Evolutionary conservation across 1,140 invertebrate species (phyloP).

Genomic region (Drosophila sucinea): DNA sequence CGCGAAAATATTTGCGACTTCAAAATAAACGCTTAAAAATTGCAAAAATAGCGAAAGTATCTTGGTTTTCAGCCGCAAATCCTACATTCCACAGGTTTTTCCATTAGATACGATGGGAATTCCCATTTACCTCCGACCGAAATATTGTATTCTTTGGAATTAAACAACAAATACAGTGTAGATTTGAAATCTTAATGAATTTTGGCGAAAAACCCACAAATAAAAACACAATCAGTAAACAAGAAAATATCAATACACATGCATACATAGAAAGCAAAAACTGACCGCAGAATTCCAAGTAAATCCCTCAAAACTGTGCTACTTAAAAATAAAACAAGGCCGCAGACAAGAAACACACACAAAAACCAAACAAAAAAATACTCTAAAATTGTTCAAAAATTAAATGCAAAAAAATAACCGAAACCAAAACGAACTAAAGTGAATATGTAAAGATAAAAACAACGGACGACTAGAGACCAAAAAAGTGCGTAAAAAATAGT

Average conservation of each 20-base stretch:
- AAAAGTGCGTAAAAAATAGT: conserved; percentile 57
- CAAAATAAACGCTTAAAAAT: too few relatives aligned
- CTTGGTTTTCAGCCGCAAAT: not conserved
- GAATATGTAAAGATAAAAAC: conserved; percentile 16
- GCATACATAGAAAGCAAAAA: conserved; percentile 15
- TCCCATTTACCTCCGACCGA: not conserved
- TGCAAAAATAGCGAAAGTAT: too few relatives aligned
- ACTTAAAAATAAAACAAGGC: conserved; percentile 55
- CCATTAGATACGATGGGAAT: conserved; percentile 16
- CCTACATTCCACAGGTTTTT: conserved; percentile 45
- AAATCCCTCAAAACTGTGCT: conserved; percentile 75
- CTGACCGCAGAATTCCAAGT: conserved; percentile 59
- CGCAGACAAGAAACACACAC: conserved; percentile 15
- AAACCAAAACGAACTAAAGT: conserved; percentile 17
- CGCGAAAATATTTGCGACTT: too few relatives aligned
- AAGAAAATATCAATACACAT: conserved; percentile 24
- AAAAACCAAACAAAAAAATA: conserved; percentile 22
- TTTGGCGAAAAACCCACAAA: conserved; percentile 41
- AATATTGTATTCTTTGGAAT: conserved; percentile 34
- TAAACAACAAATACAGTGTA: conserved; percentile 36
- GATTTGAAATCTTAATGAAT: conserved; percentile 44
- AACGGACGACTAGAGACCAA: conserved; percentile 17
- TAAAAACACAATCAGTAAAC: conserved; percentile 47
- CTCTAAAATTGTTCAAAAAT: conserved; percentile 18
- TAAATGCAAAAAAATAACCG: conserved; percentile 19